These are phyloP conservation scores for Ganaspis brasiliensis DNA, from an alignment of 2,888 invertebrate genomes.

Conservation along the genomic window DNA sequence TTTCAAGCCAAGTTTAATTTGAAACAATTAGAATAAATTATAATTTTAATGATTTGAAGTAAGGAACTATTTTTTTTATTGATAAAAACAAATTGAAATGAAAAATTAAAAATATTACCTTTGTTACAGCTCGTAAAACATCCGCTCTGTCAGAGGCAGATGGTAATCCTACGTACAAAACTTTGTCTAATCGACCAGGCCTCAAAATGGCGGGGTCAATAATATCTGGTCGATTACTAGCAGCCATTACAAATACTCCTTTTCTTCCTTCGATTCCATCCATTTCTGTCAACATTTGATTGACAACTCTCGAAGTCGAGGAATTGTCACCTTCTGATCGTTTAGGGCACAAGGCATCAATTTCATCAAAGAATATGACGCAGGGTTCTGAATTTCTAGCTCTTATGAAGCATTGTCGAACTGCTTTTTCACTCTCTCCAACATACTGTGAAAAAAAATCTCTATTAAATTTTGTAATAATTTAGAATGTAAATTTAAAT, in stretches of 20 bases:
- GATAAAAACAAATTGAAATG: too few species aligned
- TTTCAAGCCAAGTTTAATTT: too few species aligned
- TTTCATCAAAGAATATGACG: conserved; percentile 99
- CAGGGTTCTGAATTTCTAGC: conserved; percentile 98
- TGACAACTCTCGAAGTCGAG: conserved; percentile 93
- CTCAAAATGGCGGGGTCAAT: conserved; percentile 97
- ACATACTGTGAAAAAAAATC: conserved; percentile 87
- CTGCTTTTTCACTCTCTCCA: conserved; percentile 98
- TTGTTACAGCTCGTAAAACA: conserved; percentile 94
- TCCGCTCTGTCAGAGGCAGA: conserved; percentile 89
- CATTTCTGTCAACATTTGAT: conserved; percentile 99
- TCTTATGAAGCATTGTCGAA: conserved; percentile 96
- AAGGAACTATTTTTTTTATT: too few species aligned
- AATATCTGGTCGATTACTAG: conserved; percentile 98
- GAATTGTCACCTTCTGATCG: conserved; percentile 89
- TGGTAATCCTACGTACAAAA: conserved; percentile 95
- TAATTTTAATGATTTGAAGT: too few species aligned
- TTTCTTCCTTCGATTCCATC: conserved; percentile 96
- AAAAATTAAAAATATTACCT: conserved; percentile 82
- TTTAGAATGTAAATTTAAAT: conserved; percentile 4
- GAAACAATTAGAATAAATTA: too few species aligned
- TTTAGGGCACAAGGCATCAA: conserved; percentile 97
- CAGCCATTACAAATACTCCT: conserved; percentile 97
- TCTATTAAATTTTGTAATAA: conserved; percentile 39
- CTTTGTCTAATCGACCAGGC: conserved; percentile 94